Evolutionary conservation across 2,888 invertebrate species (phyloP).

Genomic region (Iselma pallidipennis): DNA sequence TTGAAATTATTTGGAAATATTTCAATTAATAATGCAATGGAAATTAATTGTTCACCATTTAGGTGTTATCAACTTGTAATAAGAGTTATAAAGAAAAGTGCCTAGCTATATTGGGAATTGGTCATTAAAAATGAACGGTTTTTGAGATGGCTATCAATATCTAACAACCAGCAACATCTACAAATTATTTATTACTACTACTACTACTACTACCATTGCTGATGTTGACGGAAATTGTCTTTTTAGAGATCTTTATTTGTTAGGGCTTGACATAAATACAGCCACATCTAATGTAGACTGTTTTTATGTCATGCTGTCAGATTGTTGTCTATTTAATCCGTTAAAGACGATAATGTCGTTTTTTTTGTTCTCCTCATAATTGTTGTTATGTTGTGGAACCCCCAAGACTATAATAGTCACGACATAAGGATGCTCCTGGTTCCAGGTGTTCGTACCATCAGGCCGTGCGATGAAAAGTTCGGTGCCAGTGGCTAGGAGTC

Average conservation of each 20-base stretch:
- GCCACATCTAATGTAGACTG: too few species aligned
- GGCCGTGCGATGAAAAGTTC: slow-evolving; percentile 17
- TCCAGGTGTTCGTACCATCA: slow-evolving; percentile 18
- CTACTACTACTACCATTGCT: too few species aligned
- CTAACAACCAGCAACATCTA: not conserved
- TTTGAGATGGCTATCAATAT: slow-evolving; percentile 1
- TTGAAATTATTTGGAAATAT: not conserved
- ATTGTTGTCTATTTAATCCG: too few species aligned
- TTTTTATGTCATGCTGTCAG: too few species aligned
- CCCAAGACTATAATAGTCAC: too few species aligned
- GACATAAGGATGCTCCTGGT: too few species aligned
- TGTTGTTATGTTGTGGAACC: too few species aligned
- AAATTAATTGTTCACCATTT: not conserved
- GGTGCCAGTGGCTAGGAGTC: slow-evolving; percentile 9
- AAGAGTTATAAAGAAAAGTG: not conserved
- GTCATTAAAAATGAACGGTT: not conserved
- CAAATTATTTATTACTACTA: not conserved
- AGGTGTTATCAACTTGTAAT: not conserved
- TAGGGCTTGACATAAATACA: too few species aligned
- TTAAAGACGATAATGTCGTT: too few species aligned
- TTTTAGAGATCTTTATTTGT: too few species aligned
- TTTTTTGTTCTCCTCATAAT: too few species aligned
- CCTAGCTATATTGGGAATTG: not conserved
- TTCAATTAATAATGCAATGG: not conserved
- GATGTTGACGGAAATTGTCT: too few species aligned